Evolutionary conservation across 2,797 vertebrate genomes (phyloP), one percentile per base, ranked within the genome.

Genomic region (Bufotes viridis): DNA sequence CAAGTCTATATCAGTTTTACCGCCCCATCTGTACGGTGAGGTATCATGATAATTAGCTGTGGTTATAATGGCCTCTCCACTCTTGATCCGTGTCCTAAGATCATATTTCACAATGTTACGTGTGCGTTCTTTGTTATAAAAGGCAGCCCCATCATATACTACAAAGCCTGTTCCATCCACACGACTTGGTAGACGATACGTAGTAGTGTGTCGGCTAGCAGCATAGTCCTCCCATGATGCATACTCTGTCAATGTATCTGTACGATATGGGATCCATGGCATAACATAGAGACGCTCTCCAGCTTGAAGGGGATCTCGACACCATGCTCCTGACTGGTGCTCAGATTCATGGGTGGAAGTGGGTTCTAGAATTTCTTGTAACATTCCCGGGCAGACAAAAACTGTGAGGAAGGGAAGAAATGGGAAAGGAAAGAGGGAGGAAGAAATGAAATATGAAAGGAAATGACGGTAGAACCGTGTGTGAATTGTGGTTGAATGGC

Each of bases 41-140:
- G 98, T 98, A 93, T 99, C 98, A 3, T 99, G 98, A 90, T 99
- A 99, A 93, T 98, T 98, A 92, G 98, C 97, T 0, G 97, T 97
- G 70, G 96, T 95, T 91, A 99, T 96, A 85, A 98, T 98, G 0
- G 97, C 97, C 92, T 99, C 98, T 0, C 98, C 98, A 2, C 98
- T 99, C 93, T 99, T 99, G 93, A 98, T 98, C 90, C 97, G 97
- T 0, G 98, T 99, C 20, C 97, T 94, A 29, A 99, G 94, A 88
- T 99, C 98, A 18, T 97, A 99, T 91, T 98, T 98, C 83, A 98
- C 97, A 4, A 99, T 96, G 93, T 98, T 98, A 88, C 97, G 96
- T 0, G 97, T 99, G 24, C 97, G 96, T 90, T 98, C 98, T 91
- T 99, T 99, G 94, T 99, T 99, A 94, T 98, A 99, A 93, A 99